phyloP scores from a whole-genome alignment of 1,140 invertebrate genomes.

The Drosophila sproati region DNA sequence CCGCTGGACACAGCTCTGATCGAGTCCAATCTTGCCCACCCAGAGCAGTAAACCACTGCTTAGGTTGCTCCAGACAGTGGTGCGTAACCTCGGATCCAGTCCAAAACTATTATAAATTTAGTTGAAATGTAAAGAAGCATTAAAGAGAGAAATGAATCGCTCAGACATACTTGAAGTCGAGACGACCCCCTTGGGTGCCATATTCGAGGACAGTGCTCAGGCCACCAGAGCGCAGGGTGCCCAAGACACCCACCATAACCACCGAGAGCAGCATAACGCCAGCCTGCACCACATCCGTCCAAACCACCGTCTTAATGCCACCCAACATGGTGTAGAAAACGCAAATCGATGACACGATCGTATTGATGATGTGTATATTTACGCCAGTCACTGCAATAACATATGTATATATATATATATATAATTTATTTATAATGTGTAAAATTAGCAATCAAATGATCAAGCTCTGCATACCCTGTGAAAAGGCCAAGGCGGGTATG shows the following conservation, averaged over 20 bases:
- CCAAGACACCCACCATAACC: constrained; percentile 88
- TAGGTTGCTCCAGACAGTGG: constrained; percentile 57
- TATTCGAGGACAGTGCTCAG: constrained; percentile 87
- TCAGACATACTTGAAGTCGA: constrained; percentile 87
- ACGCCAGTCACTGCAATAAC: constrained; percentile 89
- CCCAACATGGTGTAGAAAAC: constrained; percentile 94
- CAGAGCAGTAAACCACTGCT: constrained; percentile 66
- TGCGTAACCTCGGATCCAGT: constrained; percentile 64
- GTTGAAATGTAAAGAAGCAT: background rate
- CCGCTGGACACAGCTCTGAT: constrained; percentile 76
- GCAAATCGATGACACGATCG: constrained; percentile 90
- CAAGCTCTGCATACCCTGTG: constrained; percentile 86
- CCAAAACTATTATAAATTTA: constrained; percentile 51
- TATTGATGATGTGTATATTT: constrained; percentile 89
- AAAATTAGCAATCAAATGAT: background rate
- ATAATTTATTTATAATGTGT: background rate
- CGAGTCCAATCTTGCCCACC: constrained; percentile 72
- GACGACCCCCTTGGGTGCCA: constrained; percentile 86
- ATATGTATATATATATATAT: constrained; percentile 18
- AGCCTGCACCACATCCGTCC: constrained; percentile 94
- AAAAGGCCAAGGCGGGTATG: constrained; percentile 91
- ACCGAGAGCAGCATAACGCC: constrained; percentile 91
- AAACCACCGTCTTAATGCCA: constrained; percentile 94
- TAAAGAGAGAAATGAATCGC: background rate
- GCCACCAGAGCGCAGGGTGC: constrained; percentile 89